These are phyloP conservation scores for Dasypogon diadema DNA, from an alignment of 2,888 invertebrate genomes.

Conservation along the genomic window DNA sequence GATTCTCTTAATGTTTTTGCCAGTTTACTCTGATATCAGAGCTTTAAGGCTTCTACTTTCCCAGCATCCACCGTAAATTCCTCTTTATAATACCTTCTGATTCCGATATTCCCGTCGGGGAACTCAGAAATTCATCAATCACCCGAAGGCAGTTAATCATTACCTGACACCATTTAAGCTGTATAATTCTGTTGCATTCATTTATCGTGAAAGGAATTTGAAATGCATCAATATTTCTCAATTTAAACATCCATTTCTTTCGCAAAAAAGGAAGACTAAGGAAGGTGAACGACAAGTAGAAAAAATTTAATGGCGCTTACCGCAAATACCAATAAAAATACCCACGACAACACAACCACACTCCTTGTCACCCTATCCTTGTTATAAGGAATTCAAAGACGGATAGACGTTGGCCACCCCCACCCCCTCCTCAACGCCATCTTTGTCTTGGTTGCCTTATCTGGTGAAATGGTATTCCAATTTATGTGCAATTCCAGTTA, in stretches of 20 bases:
- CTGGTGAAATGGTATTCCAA: constrained; percentile 45
- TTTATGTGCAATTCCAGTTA: constrained; percentile 50
- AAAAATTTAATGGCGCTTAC: background rate
- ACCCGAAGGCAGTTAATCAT: background rate
- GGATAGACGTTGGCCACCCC: background rate
- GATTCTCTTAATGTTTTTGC: too few species aligned
- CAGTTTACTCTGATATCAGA: too few species aligned
- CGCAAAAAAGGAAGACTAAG: background rate
- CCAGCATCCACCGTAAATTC: too few species aligned
- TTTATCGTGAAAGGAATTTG: background rate
- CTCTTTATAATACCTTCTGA: too few species aligned
- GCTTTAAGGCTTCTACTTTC: too few species aligned
- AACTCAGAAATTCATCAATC: background rate
- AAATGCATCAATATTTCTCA: constrained; percentile 6
- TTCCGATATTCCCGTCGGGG: too few species aligned
- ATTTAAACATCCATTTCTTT: background rate
- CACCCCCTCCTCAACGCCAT: constrained; percentile 1
- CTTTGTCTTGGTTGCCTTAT: constrained; percentile 1
- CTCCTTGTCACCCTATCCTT: background rate
- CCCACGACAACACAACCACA: background rate
- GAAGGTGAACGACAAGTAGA: background rate
- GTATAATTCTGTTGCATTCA: background rate
- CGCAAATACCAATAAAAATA: background rate
- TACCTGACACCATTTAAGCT: background rate
- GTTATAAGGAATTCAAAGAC: constrained; percentile 6